These are phyloP conservation scores for Arrhopalites spinosus DNA, from an alignment of 2,888 invertebrate genomes.

Conservation along the genomic window DNA sequence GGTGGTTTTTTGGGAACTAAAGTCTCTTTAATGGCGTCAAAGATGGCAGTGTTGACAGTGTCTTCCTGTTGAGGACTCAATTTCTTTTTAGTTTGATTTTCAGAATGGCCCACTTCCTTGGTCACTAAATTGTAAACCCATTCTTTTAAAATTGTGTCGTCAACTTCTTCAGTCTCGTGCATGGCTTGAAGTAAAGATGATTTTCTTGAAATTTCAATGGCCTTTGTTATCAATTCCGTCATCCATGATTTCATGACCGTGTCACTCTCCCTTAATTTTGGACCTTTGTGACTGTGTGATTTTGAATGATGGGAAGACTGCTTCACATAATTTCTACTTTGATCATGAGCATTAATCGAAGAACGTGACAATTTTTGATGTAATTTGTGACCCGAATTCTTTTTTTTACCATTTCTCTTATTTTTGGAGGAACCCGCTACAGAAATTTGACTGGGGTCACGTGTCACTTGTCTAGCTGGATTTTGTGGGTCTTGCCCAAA, in stretches of 20 bases:
- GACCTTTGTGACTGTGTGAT: background rate
- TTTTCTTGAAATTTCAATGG: background rate
- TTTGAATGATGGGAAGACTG: background rate
- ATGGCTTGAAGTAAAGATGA: background rate
- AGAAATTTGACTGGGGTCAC: too few species aligned
- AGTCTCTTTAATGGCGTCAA: background rate
- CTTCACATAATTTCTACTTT: too few species aligned
- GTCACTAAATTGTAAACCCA: constrained; percentile 9
- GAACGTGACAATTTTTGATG: too few species aligned
- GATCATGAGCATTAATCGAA: too few species aligned
- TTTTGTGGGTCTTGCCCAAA: too few species aligned
- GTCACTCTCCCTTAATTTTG: background rate
- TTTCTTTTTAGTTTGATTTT: background rate
- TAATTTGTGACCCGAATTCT: too few species aligned
- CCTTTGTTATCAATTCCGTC: background rate
- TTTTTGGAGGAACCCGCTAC: too few species aligned
- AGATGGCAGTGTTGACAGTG: background rate
- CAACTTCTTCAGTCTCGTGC: background rate
- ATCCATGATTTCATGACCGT: background rate
- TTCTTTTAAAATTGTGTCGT: background rate
- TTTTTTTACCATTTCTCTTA: too few species aligned
- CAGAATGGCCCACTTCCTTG: background rate
- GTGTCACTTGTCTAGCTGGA: too few species aligned
- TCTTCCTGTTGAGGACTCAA: background rate
- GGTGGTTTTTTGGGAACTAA: background rate